Evolutionary conservation across 2,888 invertebrate genomes (phyloP), one percentile per base, ranked within the genome.

Genomic region (Eugnorisma glareosa): DNA sequence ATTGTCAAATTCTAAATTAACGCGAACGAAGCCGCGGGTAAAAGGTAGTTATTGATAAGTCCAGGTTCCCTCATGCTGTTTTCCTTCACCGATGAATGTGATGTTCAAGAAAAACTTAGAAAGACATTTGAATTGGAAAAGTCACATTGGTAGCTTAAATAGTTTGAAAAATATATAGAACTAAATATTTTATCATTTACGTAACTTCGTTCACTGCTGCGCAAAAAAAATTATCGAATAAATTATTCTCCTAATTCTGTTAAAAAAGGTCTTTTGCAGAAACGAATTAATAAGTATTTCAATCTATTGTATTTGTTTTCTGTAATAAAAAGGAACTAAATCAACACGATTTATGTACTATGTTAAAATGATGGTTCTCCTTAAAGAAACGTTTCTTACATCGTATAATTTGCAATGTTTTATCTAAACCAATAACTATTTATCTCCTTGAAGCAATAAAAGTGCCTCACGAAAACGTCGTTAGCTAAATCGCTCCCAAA

Each of bases 401-500:
- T 64, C 64, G 40, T 64, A 64, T 64, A 64, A 64, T 64, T 64
- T 64, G 64, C 64, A 64, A 75, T 79, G 59, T 51, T 81, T 78
- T 82, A 82, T 82, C 43, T 35, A 75, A 43, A 43, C 75, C 82
- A 79, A 79, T 79, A 82, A 79, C 79, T 82, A 68, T 83, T 57
- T 81, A 70, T 83, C 71, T 78, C 54, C 37, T 8, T 15, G 28
- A 57, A 83, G 80, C 54, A 83, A 81, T 81, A 81, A 83, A 81
- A 70, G 45, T 67, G 80, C 66, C 70, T 67, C 79, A 61, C 54
- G 45, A 72, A 67, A 57, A 63, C 67, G 57, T 67, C 51, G 69
- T 84, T 84, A 80, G 61, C 67, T 71, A 57, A 67, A 81, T 63
- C 24, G 67, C 31, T 78, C 54, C n/a, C 40, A 63, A 51, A 73